Percentiles rank a stretch among this genome's conserved stretches.
Evolutionary conservation across 2,888 invertebrate genomes (phyloP).

Genomic region (Eupsilia transversa): DNA sequence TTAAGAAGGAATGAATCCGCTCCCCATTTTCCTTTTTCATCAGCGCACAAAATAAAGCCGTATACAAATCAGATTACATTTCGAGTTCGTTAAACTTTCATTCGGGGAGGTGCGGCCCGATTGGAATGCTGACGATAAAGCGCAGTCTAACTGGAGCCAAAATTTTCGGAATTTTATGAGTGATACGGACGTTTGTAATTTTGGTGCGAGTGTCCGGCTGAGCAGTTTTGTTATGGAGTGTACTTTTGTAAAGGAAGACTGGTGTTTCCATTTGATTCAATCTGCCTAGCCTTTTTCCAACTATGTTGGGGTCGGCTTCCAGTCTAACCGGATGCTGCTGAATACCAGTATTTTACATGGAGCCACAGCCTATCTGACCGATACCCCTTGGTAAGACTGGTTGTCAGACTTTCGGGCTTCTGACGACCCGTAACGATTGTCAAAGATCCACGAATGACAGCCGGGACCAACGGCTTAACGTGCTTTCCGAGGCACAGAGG

Average conservation of each 20-base stretch:
- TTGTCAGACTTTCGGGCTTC: no score
- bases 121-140: conserved; percentile 75
- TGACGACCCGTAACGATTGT: background rate
- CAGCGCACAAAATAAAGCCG: conserved; percentile 71
- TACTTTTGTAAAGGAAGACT: background rate
- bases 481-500: background rate
- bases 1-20: conserved; percentile 48
- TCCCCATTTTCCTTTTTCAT: conserved; percentile 63
- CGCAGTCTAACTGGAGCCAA: conserved; percentile 62
- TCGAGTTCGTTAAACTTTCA: conserved; percentile 84
- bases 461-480: background rate
- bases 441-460: background rate
- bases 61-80: conserved; percentile 82
- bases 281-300: no score
- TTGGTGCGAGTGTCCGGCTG: conserved; percentile 12
- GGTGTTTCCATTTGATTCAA: no score
- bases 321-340: no score
- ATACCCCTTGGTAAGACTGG: background rate
- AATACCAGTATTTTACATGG: no score
- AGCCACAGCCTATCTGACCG: no score
- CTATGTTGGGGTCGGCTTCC: no score
- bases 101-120: conserved; percentile 74
- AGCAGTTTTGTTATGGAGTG: conserved; percentile 9
- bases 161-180: conserved; percentile 33
- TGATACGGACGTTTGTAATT: conserved; percentile 34